Evolutionary conservation across 2,888 invertebrate species (phyloP).

Genomic region (Zeuzera pyrina): DNA sequence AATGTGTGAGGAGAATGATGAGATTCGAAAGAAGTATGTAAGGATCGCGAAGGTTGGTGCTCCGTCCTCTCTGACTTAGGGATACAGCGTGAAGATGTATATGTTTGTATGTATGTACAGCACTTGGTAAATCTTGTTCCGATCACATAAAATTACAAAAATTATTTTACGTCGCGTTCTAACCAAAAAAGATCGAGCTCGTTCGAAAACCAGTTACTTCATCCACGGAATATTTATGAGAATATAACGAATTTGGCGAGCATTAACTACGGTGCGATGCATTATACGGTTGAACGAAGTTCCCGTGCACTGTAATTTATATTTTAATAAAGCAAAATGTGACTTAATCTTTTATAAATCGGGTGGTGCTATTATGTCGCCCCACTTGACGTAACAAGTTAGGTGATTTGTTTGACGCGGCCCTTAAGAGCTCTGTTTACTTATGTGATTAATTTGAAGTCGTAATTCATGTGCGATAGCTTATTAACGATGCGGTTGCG

Average conservation of each 20-base stretch:
- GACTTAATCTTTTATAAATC: constrained; percentile 31
- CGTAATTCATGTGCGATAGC: constrained; percentile 26
- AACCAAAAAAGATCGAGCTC: constrained; percentile 24
- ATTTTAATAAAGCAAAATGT: constrained; percentile 27
- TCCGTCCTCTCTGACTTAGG: too few species aligned
- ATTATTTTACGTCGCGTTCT: constrained; percentile 20
- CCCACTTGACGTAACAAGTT: constrained; percentile 17
- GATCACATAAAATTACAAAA: constrained; percentile 21
- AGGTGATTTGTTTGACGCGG: constrained; percentile 33
- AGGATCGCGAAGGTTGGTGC: too few species aligned
- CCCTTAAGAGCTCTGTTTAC: constrained; percentile 30
- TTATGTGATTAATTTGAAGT: constrained; percentile 36
- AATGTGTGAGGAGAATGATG: too few species aligned
- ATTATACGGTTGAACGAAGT: background rate
- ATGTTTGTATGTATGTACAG: too few species aligned
- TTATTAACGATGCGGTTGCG: constrained; percentile 9
- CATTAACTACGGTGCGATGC: background rate
- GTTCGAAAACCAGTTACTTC: constrained; percentile 23
- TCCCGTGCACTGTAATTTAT: constrained; percentile 23
- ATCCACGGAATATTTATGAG: constrained; percentile 31
- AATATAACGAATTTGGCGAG: constrained; percentile 21
- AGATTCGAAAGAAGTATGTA: too few species aligned
- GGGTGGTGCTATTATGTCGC: constrained; percentile 26
- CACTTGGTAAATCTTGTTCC: constrained; percentile 15
- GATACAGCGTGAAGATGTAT: too few species aligned